phyloP scores from a whole-genome alignment of 1,140 invertebrate genomes.

The Homalodisca vitripennis region DNA sequence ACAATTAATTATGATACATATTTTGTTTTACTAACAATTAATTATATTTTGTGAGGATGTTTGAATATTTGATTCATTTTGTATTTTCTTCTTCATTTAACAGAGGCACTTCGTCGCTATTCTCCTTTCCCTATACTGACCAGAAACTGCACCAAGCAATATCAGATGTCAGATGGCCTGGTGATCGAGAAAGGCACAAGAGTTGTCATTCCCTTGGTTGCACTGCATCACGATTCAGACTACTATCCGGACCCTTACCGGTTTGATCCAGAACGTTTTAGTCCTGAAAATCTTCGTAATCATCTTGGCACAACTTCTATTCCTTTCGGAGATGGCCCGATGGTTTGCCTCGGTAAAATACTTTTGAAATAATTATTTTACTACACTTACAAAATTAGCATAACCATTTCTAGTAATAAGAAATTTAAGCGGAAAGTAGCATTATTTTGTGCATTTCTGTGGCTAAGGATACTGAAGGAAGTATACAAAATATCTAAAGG shows the following conservation, averaged over 20 bases:
- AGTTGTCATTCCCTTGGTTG: slow-evolving; percentile 47
- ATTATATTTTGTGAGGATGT: background rate
- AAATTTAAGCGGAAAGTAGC: no score
- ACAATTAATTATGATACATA: no score
- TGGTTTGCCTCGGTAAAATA: slow-evolving; percentile 4
- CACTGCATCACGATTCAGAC: slow-evolving; percentile 52
- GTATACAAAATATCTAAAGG: no score
- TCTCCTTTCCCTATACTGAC: slow-evolving; percentile 51
- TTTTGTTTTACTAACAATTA: no score
- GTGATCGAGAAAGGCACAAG: slow-evolving; percentile 43
- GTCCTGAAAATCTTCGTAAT: background rate
- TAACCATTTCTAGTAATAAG: no score
- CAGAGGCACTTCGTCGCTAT: slow-evolving; percentile 59
- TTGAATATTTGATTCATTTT: background rate
- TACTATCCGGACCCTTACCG: slow-evolving; percentile 56
- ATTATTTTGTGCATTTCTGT: no score
- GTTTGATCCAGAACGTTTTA: slow-evolving; percentile 53
- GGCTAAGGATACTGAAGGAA: no score
- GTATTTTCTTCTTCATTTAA: background rate
- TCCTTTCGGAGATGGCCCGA: slow-evolving; percentile 12
- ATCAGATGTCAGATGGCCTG: slow-evolving; percentile 36
- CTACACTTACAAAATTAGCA: no score
- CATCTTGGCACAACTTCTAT: background rate
- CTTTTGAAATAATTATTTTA: background rate
- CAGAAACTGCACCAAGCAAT: slow-evolving; percentile 52